Percentiles rank a stretch among this genome's conserved stretches.
These are phyloP conservation scores for Ridgeia piscesae DNA, from an alignment of 1,140 invertebrate species.

Conservation along the genomic window DNA sequence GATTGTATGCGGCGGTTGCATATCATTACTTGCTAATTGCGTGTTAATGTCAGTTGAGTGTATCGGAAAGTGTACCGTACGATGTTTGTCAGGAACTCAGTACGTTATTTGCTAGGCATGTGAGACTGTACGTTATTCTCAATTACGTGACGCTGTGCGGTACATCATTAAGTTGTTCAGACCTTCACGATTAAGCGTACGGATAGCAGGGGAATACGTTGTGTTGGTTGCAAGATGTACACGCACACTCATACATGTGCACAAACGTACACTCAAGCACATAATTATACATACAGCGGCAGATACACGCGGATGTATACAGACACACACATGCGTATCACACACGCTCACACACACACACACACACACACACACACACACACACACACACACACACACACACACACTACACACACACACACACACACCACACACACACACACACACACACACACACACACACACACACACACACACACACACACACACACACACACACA, in stretches of 20 bases:
- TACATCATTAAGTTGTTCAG: neutral
- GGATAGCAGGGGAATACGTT: too few species aligned
- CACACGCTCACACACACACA: neutral
- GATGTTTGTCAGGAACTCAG: too few species aligned
- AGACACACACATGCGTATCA: neutral
- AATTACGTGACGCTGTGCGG: too few species aligned
- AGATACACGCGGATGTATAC: neutral
- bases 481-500: neutral
- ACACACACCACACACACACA: too few species aligned
- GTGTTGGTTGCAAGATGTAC: too few species aligned
- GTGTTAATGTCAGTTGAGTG: neutral
- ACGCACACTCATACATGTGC: too few species aligned
- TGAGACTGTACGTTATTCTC: too few species aligned
- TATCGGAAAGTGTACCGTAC: too few species aligned
- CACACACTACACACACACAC: too few species aligned
- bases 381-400: neutral
- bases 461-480: neutral
- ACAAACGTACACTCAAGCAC: neutral
- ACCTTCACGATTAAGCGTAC: neutral
- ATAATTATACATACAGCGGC: neutral
- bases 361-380: neutral
- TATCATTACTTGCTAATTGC: neutral
- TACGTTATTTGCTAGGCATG: too few species aligned
- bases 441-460: neutral
- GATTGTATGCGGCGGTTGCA: neutral